Evolutionary conservation across 1,140 invertebrate genomes (phyloP).

Genomic region (Procambarus clarkii): DNA sequence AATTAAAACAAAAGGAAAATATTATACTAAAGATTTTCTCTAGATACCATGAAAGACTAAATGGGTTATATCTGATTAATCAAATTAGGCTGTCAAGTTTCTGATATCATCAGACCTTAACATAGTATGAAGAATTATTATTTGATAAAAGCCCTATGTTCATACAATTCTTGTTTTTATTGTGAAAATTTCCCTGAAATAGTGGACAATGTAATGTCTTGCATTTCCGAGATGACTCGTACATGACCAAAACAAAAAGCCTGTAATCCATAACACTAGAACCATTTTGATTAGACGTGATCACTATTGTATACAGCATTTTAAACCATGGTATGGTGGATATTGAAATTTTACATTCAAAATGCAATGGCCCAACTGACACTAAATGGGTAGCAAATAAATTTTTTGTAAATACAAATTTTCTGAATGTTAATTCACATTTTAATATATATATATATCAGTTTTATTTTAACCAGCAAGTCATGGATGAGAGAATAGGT

Average conservation of each 20-base stretch:
- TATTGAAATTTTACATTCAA: neutral
- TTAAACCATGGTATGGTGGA: too few relatives aligned
- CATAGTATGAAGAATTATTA: neutral
- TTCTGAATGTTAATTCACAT: too few relatives aligned
- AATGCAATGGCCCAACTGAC: neutral
- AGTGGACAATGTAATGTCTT: conserved; percentile 21
- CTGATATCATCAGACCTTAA: neutral
- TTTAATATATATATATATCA: neutral
- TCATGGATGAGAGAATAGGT: neutral
- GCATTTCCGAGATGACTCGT: neutral
- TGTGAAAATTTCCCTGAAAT: conserved; percentile 36
- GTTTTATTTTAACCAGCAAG: neutral
- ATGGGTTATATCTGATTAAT: conserved; percentile 25
- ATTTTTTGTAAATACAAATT: neutral
- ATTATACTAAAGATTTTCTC: neutral
- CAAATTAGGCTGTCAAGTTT: neutral
- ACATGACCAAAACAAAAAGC: neutral
- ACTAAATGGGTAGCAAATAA: neutral
- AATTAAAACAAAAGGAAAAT: neutral
- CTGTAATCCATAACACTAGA: neutral
- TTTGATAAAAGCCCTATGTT: neutral
- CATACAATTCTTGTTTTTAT: conserved; percentile 1
- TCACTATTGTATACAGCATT: neutral
- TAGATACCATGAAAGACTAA: conserved; percentile 21
- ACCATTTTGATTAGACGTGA: conserved; percentile 1